A percentile compares a stretch with the other conserved stretches of the same genome.
Conservation (phyloP, 2,113 vertebrate genomes). For the Crotalus viridis region DNA sequence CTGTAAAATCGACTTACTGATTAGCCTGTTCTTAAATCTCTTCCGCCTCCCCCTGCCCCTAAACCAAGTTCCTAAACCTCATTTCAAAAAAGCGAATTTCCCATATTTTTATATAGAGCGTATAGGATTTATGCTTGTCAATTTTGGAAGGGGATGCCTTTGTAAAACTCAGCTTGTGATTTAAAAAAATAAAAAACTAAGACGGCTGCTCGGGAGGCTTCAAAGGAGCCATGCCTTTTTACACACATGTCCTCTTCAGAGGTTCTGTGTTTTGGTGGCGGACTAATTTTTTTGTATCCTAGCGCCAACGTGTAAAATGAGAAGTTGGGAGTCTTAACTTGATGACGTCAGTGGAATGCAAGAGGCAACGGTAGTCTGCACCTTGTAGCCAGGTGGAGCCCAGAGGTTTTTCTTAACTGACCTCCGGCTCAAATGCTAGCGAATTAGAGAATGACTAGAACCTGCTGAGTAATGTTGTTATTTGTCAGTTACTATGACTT, state of each 20-base stretch:
- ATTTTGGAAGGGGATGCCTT: background rate
- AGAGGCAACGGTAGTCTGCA: background rate
- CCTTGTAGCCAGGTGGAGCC: background rate
- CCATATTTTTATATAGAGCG: background rate
- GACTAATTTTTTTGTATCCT: background rate
- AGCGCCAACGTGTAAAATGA: background rate
- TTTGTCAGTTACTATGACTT: conserved; percentile 89
- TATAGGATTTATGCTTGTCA: background rate
- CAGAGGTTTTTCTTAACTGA: background rate
- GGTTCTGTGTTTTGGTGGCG: background rate
- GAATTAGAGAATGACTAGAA: conserved; percentile 35
- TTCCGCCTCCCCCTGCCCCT: background rate
- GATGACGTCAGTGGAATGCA: background rate
- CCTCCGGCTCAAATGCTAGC: background rate
- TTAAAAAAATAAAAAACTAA: background rate
- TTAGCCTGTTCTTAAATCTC: background rate
- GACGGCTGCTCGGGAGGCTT: background rate
- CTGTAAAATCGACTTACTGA: background rate
- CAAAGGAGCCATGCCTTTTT: background rate
- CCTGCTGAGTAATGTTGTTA: conserved; percentile 71
- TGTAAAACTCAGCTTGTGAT: background rate
- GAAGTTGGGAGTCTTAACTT: background rate
- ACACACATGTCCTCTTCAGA: background rate
- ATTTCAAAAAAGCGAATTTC: background rate
- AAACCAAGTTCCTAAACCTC: background rate